Evolutionary conservation across 30 jellyfish, hydroid and myxozoan genomes (phyloP).

Genomic region (Aurelia aurita complex sp. Pacific): DNA sequence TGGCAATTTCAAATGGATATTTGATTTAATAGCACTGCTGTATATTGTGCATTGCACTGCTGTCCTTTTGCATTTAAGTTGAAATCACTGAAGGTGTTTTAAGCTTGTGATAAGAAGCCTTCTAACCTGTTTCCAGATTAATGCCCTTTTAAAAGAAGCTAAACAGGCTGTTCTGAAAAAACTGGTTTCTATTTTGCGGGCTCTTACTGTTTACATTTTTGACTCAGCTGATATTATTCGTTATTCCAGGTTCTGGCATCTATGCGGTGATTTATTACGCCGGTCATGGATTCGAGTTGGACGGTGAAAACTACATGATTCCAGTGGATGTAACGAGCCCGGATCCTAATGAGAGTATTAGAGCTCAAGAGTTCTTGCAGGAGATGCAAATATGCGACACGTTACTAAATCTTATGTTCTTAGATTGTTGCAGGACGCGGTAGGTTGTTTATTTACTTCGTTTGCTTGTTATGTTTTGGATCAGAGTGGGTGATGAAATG

Average conservation of each 20-base stretch:
- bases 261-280: slow-evolving; percentile 91
- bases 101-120: no score
- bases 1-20: no score
- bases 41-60: no score
- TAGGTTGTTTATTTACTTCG: slow-evolving; percentile 3
- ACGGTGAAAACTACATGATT: slow-evolving; percentile 83
- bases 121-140: no score
- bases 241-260: slow-evolving; percentile 78
- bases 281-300: slow-evolving; percentile 97
- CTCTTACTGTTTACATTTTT: not conserved
- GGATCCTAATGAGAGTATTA: slow-evolving; percentile 44
- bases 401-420: slow-evolving; percentile 68
- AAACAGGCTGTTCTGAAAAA: no score
- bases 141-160: no score
- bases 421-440: slow-evolving; percentile 93
- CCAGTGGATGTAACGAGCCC: slow-evolving; percentile 87
- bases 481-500: no score
- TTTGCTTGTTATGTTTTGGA: not conserved
- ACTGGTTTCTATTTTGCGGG: not conserved
- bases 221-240: not conserved
- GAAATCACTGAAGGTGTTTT: no score
- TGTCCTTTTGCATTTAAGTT: not conserved
- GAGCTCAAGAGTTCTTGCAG: slow-evolving; percentile 89
- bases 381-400: slow-evolving; percentile 88
- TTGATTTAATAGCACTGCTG: not conserved